phyloP scores from a whole-genome alignment of 1,140 invertebrate genomes.

The Drosophila tropicalis region DNA sequence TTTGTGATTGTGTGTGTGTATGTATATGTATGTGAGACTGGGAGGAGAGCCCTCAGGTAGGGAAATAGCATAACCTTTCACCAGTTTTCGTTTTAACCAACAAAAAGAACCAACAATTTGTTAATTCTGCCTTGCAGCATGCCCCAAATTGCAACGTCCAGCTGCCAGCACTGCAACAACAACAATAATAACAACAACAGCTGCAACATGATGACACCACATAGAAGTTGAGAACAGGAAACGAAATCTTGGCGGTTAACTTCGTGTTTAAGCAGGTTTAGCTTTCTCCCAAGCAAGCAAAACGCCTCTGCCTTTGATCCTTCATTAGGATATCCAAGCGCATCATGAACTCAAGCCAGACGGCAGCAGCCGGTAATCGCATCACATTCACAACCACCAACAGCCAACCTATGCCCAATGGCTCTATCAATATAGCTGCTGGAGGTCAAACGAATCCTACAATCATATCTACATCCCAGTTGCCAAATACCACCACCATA shows the following conservation, averaged over 20 bases:
- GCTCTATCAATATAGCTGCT: slow-evolving; percentile 83
- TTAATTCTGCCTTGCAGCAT: slow-evolving; percentile 59
- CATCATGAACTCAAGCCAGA: slow-evolving; percentile 78
- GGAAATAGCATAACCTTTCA: slow-evolving; percentile 13
- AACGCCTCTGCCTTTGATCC: slow-evolving; percentile 12
- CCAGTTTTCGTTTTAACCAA: slow-evolving; percentile 9
- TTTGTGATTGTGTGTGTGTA: slow-evolving; percentile 19
- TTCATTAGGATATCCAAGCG: slow-evolving; percentile 14
- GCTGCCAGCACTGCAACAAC: slow-evolving; percentile 47
- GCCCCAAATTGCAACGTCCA: slow-evolving; percentile 55
- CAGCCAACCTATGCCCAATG: slow-evolving; percentile 85
- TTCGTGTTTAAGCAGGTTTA: slow-evolving; percentile 21
- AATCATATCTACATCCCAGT: slow-evolving; percentile 75
- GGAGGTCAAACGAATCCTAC: slow-evolving; percentile 55
- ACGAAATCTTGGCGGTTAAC: slow-evolving; percentile 17
- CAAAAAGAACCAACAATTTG: slow-evolving; percentile 49
- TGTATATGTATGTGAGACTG: slow-evolving; percentile 20
- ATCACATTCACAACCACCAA: slow-evolving; percentile 83
- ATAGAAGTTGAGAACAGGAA: slow-evolving; percentile 10
- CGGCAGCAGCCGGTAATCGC: slow-evolving; percentile 75
- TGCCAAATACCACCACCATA: slow-evolving; percentile 83
- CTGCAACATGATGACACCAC: slow-evolving; percentile 47
- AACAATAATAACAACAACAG: slow-evolving; percentile 17
- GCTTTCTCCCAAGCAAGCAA: slow-evolving; percentile 21
- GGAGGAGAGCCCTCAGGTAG: slow-evolving; percentile 23